phyloP scores from a whole-genome alignment of 2,888 invertebrate genomes.

The Caenorhabditis angaria region DNA sequence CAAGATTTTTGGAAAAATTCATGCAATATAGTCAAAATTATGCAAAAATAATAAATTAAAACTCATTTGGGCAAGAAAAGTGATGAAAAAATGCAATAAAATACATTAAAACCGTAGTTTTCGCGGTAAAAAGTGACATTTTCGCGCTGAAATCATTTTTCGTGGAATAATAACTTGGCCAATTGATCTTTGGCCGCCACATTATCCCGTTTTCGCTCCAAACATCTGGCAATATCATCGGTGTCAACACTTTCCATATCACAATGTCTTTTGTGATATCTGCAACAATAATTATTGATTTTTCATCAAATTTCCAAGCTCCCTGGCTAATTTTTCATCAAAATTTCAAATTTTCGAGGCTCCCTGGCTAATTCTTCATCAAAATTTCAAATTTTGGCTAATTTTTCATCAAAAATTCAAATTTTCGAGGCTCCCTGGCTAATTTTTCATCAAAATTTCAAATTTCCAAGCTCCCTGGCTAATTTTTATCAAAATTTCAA shows the following conservation, averaged over 20 bases:
- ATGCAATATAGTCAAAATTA: no score
- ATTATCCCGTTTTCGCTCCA: slow-evolving; percentile 59
- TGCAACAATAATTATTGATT: slow-evolving; percentile 18
- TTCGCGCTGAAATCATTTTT: not conserved
- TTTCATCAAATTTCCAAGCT: slow-evolving; percentile 6
- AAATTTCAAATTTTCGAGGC: not conserved
- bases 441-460: not conserved
- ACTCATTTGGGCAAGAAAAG: no score
- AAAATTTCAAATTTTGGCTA: no score
- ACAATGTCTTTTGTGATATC: slow-evolving; percentile 62
- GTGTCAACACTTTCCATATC: slow-evolving; percentile 52
- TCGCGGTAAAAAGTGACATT: not conserved
- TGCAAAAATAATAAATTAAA: no score
- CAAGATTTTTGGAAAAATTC: no score
- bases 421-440: not conserved
- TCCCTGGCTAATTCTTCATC: no score
- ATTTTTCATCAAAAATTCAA: not conserved
- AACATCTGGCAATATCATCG: slow-evolving; percentile 62
- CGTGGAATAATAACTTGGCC: slow-evolving; percentile 44
- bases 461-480: not conserved
- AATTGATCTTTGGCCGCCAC: slow-evolving; percentile 68
- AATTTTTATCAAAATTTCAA: not conserved
- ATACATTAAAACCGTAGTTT: slow-evolving; percentile 9
- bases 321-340: no score
- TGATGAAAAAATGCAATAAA: slow-evolving; percentile 7